phyloP scores from a whole-genome alignment of 2,797 vertebrate species.

The Spea hammondii region DNA sequence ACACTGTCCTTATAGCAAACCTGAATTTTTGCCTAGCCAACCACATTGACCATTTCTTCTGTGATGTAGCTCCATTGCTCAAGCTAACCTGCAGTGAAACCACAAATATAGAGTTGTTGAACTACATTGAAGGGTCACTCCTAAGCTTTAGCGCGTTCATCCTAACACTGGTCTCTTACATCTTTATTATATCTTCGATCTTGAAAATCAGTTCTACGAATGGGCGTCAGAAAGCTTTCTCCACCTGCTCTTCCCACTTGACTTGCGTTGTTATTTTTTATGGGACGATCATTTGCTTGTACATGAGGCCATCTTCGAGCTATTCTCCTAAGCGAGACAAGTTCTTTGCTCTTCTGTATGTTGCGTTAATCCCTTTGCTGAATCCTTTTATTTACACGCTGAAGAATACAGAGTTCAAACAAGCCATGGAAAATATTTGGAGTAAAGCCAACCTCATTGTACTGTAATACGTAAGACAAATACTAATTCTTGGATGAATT shows the following conservation, averaged over 20 bases:
- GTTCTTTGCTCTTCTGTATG: background rate
- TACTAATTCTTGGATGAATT: no score
- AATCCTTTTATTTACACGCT: no score
- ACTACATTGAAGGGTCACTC: constrained; percentile 5
- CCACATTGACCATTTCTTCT: constrained; percentile 22
- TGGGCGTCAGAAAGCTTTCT: constrained; percentile 18
- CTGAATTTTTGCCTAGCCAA: background rate
- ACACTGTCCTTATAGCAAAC: background rate
- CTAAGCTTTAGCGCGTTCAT: background rate
- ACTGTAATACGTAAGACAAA: no score
- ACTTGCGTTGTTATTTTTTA: constrained; percentile 19
- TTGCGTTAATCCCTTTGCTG: no score
- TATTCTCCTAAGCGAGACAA: constrained; percentile 12
- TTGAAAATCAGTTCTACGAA: background rate
- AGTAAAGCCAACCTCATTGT: no score
- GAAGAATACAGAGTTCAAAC: no score
- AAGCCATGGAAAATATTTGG: no score
- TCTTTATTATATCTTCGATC: constrained; percentile 8
- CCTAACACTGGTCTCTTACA: constrained; percentile 18
- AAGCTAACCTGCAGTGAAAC: constrained; percentile 16
- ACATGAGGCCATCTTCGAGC: constrained; percentile 23
- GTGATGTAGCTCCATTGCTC: background rate
- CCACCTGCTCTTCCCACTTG: constrained; percentile 25
- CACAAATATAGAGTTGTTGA: background rate
- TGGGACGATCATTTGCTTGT: constrained; percentile 15